phyloP scores from a whole-genome alignment of 2,888 invertebrate genomes.

The Standfussiana lucernea region DNA sequence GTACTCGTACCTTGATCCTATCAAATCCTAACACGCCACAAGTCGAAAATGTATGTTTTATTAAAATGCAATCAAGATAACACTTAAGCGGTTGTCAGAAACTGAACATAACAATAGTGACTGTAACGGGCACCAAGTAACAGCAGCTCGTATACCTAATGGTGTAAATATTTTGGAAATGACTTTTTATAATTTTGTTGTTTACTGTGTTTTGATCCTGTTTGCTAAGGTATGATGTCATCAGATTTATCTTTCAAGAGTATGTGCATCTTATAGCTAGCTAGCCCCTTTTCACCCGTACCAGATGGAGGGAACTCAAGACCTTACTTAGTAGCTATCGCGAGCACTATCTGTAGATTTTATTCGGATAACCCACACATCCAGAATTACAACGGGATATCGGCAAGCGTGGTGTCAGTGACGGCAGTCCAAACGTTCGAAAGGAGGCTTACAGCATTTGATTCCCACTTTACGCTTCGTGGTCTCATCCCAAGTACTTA shows the following conservation, averaged over 20 bases:
- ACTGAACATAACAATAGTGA: background rate
- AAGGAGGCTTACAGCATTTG: background rate
- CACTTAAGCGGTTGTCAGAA: slow-evolving; percentile 2
- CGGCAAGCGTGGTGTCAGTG: background rate
- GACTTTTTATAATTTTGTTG: slow-evolving; percentile 16
- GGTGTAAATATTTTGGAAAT: slow-evolving; percentile 49
- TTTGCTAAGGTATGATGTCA: slow-evolving; percentile 35
- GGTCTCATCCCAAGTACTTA: background rate
- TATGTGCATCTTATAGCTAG: background rate
- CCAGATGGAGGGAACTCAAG: background rate
- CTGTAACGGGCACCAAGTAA: slow-evolving; percentile 1
- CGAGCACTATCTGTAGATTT: background rate
- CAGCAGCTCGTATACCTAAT: slow-evolving; percentile 26
- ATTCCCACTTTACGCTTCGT: background rate
- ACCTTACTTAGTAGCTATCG: background rate
- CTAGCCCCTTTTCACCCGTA: background rate
- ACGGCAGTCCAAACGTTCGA: background rate
- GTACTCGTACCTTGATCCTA: slow-evolving; percentile 12
- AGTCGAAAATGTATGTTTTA: slow-evolving; percentile 31
- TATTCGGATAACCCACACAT: background rate
- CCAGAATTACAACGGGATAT: background rate
- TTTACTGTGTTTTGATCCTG: slow-evolving; percentile 45
- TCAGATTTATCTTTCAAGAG: background rate
- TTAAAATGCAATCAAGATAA: slow-evolving; percentile 54
- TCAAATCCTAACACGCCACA: slow-evolving; percentile 20